Base-by-base conservation (phyloP, 2,888 invertebrate genomes). In the Nymphalis urticae region DNA sequence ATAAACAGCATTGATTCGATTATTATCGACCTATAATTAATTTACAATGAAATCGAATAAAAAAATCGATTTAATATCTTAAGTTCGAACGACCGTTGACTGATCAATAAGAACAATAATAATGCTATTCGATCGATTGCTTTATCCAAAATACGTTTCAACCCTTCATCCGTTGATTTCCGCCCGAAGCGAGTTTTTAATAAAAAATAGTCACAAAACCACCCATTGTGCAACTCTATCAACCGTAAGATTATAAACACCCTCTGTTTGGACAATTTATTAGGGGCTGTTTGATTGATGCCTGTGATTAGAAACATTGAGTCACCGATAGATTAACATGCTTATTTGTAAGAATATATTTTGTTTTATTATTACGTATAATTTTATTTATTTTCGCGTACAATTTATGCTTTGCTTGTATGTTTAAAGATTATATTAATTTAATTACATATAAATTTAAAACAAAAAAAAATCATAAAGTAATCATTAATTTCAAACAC, bases 241-340 rank as follows among this genome's bases (percentile, higher is more conserved):
- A 77, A 73, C 74, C 77, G 76, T 68, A 48, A 71, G 70, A 68
- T 71, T 63, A 80, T 79, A 85, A 84, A 82, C 82, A 84, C 86
- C 87, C 86, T 85, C 80, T 82, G 78, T 70, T 85, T 79, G 78
- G 77, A 80, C 81, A 79, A 87, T 87, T 89, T 84, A 89, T 89
- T 88, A 89, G 79, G 83, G 79, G 76, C 75, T 67, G 69, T 78
- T 84, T 88, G 90, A 89, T 88, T 84, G 88, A 89, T 89, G 85
- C 72, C 66, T 62, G 75, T 78, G 84, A 85, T 87, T 85, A 80
- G 75, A 84, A 82, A 80, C 73, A 32, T 84, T 84, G 82, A 71
- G 53, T 24, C 6, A 24, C 53, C 16, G 27, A 16, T 7, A 53
- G 27, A 53, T 53, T 53, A 13, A 21, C 16, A 13, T 27, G 16